Base-by-base conservation (phyloP, 1,140 invertebrate genomes). In the Listronotus oregonensis region DNA sequence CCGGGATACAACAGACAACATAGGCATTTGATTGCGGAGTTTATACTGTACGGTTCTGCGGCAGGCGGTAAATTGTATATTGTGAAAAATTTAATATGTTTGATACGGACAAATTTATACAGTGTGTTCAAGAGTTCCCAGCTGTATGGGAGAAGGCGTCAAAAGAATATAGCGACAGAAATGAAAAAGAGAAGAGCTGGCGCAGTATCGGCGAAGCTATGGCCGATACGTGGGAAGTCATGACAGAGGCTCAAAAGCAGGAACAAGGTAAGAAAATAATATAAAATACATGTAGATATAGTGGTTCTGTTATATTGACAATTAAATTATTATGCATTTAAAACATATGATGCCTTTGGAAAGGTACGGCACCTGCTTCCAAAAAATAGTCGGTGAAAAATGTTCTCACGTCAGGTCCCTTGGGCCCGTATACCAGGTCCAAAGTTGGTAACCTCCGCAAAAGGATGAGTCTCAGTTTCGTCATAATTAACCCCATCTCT, bases 401-500 rank as follows among this genome's bases (percentile, higher is more conserved):
- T 7, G 43, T 17, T 31, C 56, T 58, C 14, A 31, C 21, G 8
- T 44, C 42, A 21, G 27, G 11, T 32, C 56, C 37, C 21, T 43
- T 27, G n/a, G 43, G 8, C 56, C 17, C 56, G 39, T 12, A 21
- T 8, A 32, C 56, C 12, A 9, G 14, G 56, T 18, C 56, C 56
- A 58, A 8, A 58, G 9, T 58, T 46, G 6, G 6, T 14, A 14
- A 50, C 58, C 21, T 61, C 47, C 7, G 31, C 14, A 17, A 61
- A 61, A 17, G 46, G 12, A 39, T 49, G 58, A 50, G 21, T 61
- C 34, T 61, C 11, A 15, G 69, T 73, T 63, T 76, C 67, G 44
- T 78, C 71, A 71, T 64, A 76, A 55, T 62, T 75, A 66, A 69
- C 58, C 11, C 75, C 74, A 66, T 78, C 76, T 56, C 73, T 66